phyloP scores from a whole-genome alignment of 2,113 vertebrate species.

The Oncorhynchus mykiss region DNA sequence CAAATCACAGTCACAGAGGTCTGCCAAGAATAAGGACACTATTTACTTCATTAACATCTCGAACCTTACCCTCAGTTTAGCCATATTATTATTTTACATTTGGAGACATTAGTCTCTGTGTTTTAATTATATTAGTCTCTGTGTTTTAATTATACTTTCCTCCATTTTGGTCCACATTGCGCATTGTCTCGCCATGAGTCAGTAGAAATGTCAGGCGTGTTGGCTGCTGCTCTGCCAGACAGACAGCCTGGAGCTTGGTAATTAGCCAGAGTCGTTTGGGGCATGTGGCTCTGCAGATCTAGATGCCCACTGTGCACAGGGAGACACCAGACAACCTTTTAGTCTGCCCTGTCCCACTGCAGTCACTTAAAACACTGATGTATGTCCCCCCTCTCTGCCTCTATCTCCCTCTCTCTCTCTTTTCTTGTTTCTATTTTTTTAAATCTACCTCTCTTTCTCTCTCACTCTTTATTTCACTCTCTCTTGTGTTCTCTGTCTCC shows the following conservation, averaged over 20 bases:
- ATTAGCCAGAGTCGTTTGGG: conserved; percentile 58
- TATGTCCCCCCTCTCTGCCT: conserved; percentile 42
- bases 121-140: too few relatives aligned
- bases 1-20: not conserved
- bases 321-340: conserved; percentile 60
- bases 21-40: not conserved
- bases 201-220: conserved; percentile 50
- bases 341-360: conserved; percentile 59
- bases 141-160: not conserved
- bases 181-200: conserved; percentile 31
- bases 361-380: conserved; percentile 71
- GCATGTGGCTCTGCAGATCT: conserved; percentile 40
- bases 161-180: conserved; percentile 14
- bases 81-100: not conserved
- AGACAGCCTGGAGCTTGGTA: conserved; percentile 47
- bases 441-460: not conserved
- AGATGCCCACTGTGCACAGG: conserved; percentile 59
- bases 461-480: conserved; percentile 32
- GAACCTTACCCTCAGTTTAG: not conserved
- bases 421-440: conserved; percentile 13
- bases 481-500: not conserved
- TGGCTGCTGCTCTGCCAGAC: conserved; percentile 19
- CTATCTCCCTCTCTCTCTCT: conserved; percentile 25
- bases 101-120: too few relatives aligned
- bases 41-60: not conserved